Evolutionary conservation across 2,797 vertebrate species (phyloP), one percentile per base, ranked within the genome.

Genomic region (Xiphorhynchus erythropygius): DNA sequence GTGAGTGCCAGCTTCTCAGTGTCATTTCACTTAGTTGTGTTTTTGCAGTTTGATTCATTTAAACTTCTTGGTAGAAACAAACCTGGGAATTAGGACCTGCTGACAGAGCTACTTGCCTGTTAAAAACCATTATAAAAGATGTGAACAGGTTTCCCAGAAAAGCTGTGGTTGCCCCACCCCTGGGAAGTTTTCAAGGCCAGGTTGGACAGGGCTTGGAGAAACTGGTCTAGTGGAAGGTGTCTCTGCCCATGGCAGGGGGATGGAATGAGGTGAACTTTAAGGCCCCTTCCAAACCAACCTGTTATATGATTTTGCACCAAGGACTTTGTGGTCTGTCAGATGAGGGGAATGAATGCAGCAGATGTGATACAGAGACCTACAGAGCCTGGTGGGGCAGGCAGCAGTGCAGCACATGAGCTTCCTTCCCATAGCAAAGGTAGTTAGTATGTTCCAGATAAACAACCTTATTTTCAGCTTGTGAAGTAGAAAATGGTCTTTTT

Each of bases 341-440:
- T 32, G 23, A 11, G 33, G 32, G 30, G 35, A 25, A 15, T 3
- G 47, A 25, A 15, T 3, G 47, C 70, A 88, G 71, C 16, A 30
- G 63, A 3, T n/a, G 42, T 8, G 30, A 30, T 22, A 7, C 32
- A 64, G 62, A 44, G 60, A 28, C 13, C 0, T 0, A 1, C 2
- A 4, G 47, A 32, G 47, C 50, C 65, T 21, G 0, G 42, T 9
- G 28, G 15, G 59, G 18, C 39, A 35, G 44, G 49, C 83, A 83
- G 60, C 60, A 44, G 17, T 30, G 23, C 67, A 44, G 41, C 71
- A n/a, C 42, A 5, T 9, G 10, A 18, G 18, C 47, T 80, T 60
- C 37, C 41, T 44, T 28, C 33, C 59, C 8, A 0, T 7, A 56
- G 57, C 15, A 14, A 27, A 50, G 32, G 14, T n/a, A 30, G 25